Evolutionary conservation across 1,140 invertebrate genomes (phyloP), one percentile per base, ranked within the genome.

Genomic region (Caenorhabditis brenneri): DNA sequence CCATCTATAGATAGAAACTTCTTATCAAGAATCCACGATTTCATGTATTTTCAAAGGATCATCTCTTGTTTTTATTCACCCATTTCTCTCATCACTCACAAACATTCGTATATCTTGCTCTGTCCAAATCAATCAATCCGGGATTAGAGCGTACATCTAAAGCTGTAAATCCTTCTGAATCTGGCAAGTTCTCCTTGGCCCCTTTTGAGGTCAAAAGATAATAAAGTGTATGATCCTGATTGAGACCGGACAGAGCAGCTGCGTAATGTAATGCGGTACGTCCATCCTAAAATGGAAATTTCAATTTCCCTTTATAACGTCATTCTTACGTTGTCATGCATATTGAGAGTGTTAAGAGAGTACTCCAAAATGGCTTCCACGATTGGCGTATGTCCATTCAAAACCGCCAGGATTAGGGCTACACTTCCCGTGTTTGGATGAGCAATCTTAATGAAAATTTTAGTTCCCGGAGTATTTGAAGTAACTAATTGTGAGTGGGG

Each of bases 201-300:
- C 88, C 87, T 6, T 81, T 53, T 15, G 88, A 83, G 15, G 89
- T 19, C 22, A 89, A 55, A 22, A 89, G 39, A 60, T 89, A 88
- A 79, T 88, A 89, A 24, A 88, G 84, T 27, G 82, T 60, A 22
- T 53, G 58, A 39, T 88, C 83, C 48, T 24, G 80, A 58, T 48
- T 69, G 48, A 82, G 48, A 16, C 79, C 81, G n/a, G 9, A 79
- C 60, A 36, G 27, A 24, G 95, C 95, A 0, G 96, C 94, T 88
- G 96, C 97, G 88, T 93, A 93, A 92, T 98, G 97, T 42, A 99
- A 91, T 0, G 97, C 94, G 3, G 95, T 97, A 86, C 95, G 93
- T 22, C 96, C 96, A 81, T 96, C 94, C 84, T 94, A 60, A 29
- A 86, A 80, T 46, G 22, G 31, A 3, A n/a, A 42, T 42, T 42